Conservation (phyloP, 2,888 invertebrate species). For the Tenthredo amoena region DNA sequence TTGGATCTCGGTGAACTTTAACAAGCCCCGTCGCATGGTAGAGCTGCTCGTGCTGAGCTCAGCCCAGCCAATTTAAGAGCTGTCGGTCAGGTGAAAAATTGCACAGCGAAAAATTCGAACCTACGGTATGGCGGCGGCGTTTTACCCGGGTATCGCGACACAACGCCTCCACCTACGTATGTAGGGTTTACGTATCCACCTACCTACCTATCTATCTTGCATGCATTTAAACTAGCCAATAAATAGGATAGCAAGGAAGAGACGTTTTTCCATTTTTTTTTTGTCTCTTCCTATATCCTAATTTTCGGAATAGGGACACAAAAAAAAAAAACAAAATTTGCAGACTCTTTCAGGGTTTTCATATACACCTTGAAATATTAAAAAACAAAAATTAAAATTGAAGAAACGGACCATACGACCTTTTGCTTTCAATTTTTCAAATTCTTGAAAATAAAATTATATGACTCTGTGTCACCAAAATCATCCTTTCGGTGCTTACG, state of each 20-base stretch:
- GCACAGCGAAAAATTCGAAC: slow-evolving; percentile 34
- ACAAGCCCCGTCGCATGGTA: slow-evolving; percentile 43
- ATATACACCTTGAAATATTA: no score
- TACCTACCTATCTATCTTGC: neutral
- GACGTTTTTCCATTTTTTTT: neutral
- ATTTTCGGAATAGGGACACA: neutral
- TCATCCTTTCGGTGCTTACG: no score
- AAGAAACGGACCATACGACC: no score
- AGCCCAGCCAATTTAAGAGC: slow-evolving; percentile 52
- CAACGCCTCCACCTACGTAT: neutral
- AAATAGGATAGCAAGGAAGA: neutral
- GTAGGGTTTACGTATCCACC: neutral
- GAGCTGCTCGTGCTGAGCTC: slow-evolving; percentile 47
- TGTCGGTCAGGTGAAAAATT: slow-evolving; percentile 54
- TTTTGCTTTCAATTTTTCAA: no score
- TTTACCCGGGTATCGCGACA: neutral
- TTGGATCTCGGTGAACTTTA: slow-evolving; percentile 45
- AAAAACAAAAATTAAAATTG: no score
- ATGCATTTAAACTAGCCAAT: slow-evolving; percentile 30
- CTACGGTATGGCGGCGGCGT: slow-evolving; percentile 9
- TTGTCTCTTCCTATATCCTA: no score
- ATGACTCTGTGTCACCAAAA: no score
- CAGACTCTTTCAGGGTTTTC: neutral
- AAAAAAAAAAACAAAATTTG: neutral
- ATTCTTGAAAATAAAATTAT: no score